Evolutionary conservation across 2,113 vertebrate genomes (phyloP).

Genomic region (Coracopsis vasa): DNA sequence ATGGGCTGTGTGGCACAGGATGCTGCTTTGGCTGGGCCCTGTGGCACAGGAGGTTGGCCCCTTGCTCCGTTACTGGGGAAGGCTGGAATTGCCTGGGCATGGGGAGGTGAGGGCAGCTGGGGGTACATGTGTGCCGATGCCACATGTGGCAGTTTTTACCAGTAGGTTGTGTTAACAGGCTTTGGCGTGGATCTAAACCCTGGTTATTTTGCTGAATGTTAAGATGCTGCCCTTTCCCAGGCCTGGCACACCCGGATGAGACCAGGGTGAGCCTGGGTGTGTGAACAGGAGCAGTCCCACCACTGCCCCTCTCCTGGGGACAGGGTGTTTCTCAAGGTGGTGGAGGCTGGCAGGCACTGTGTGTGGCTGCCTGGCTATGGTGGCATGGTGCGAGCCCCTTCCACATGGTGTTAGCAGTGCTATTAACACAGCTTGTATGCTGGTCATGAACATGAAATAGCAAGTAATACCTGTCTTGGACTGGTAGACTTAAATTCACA

Average conservation of each 20-base stretch:
- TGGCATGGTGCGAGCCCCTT: not conserved
- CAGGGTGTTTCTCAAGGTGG: not conserved
- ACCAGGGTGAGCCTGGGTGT: fast-evolving
- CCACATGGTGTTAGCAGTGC: not conserved
- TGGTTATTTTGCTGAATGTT: not conserved
- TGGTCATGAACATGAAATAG: not conserved
- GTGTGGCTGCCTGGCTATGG: not conserved
- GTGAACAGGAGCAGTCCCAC: not conserved
- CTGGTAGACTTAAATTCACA: not conserved
- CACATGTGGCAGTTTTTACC: not conserved
- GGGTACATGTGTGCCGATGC: not conserved
- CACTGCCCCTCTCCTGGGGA: not conserved
- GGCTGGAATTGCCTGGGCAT: not conserved
- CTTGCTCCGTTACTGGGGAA: not conserved
- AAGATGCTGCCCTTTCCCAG: not conserved
- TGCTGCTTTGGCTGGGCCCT: not conserved
- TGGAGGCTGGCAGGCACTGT: not conserved
- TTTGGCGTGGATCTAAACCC: not conserved
- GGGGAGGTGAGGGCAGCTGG: not conserved
- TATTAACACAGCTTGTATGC: not conserved
- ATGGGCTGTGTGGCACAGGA: not conserved
- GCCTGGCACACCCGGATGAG: not conserved
- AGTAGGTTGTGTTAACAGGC: not conserved
- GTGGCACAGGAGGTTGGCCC: fast-evolving
- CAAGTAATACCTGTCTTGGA: not conserved